These are phyloP conservation scores for Dolichoris vasculosae DNA, from an alignment of 1,140 invertebrate genomes.

Conservation along the genomic window DNA sequence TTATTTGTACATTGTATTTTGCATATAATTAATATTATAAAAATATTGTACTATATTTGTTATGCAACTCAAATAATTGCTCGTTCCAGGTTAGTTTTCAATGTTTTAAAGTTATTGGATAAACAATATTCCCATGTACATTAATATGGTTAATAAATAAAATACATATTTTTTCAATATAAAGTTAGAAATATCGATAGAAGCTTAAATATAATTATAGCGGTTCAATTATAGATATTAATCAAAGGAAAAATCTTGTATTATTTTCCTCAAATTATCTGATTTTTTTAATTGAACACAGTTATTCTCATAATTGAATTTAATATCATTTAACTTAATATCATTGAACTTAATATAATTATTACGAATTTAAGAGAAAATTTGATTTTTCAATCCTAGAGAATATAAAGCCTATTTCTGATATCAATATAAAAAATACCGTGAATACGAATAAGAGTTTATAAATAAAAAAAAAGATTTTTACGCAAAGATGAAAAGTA, in stretches of 20 bases:
- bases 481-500: not conserved
- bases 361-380: not conserved
- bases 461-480: not conserved
- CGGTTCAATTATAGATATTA: not conserved
- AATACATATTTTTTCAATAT: no score
- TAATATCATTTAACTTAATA: not conserved
- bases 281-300: not conserved
- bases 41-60: no score
- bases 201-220: not conserved
- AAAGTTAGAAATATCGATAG: no score
- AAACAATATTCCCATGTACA: no score
- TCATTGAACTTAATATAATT: not conserved
- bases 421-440: not conserved
- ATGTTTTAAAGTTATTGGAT: no score
- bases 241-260: not conserved
- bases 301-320: not conserved
- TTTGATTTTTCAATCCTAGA: not conserved
- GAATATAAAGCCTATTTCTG: not conserved
- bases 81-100: no score
- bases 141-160: no score
- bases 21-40: no score
- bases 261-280: not conserved
- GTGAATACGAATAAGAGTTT: not conserved
- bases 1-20: no score
- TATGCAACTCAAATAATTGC: no score